A percentile compares a stretch with the other conserved stretches of the same genome.
phyloP scores from a whole-genome alignment of 2,797 vertebrate species.

The Myotis daubentonii region DNA sequence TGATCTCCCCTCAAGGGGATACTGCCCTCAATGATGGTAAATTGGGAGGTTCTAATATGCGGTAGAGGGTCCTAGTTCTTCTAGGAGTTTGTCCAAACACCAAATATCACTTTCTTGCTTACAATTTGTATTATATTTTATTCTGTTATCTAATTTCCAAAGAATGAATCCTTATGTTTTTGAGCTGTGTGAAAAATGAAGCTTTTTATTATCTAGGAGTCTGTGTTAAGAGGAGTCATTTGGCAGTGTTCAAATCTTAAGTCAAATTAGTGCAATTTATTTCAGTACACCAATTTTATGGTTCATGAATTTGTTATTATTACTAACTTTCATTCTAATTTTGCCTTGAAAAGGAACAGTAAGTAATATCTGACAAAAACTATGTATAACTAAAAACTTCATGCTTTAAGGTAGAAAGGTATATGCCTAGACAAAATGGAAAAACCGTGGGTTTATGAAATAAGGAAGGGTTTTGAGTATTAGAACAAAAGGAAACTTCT shows the following conservation, averaged over 20 bases:
- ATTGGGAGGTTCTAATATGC: not conserved
- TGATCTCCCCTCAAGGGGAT: not conserved
- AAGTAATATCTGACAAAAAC: constrained; percentile 72
- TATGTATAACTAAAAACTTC: constrained; percentile 47
- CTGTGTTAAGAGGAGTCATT: constrained; percentile 74
- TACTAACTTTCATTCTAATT: constrained; percentile 76
- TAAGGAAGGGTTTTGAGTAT: constrained; percentile 63
- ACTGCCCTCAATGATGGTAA: not conserved
- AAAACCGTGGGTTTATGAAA: constrained; percentile 29
- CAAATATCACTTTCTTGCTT: not conserved
- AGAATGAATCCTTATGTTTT: constrained; percentile 66
- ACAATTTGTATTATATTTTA: constrained; percentile 62
- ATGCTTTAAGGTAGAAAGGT: not conserved
- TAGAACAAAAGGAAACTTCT: constrained; percentile 51
- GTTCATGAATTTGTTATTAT: constrained; percentile 78
- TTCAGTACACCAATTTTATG: constrained; percentile 77
- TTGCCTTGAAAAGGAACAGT: constrained; percentile 77
- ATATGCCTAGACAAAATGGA: constrained; percentile 30
- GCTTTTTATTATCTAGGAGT: constrained; percentile 64
- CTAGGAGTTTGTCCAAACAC: not conserved
- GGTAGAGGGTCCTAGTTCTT: not conserved
- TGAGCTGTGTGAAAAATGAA: constrained; percentile 48
- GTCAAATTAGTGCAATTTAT: constrained; percentile 81
- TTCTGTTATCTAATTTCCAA: constrained; percentile 44
- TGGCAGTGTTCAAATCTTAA: constrained; percentile 75